These are phyloP conservation scores for Mesocentrotus franciscanus DNA, from an alignment of 53 echinoderm and acorn worm species.

Conservation along the genomic window DNA sequence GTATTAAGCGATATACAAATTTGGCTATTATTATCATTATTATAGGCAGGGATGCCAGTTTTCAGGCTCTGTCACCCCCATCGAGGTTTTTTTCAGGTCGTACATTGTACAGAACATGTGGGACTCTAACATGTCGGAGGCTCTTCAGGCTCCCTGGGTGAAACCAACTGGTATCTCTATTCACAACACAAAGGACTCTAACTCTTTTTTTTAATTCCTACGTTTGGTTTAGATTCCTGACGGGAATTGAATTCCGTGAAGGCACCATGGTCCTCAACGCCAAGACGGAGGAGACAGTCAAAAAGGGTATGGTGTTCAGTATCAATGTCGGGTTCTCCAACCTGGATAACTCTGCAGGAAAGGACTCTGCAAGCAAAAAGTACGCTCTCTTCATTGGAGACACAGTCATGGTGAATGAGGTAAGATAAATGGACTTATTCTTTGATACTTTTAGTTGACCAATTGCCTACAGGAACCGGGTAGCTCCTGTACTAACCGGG, in stretches of 20 bases:
- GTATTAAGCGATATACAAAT: no score
- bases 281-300: conserved; percentile 83
- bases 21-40: no score
- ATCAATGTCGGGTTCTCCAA: conserved; percentile 95
- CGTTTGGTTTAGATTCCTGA: conserved; percentile 80
- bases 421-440: conserved; percentile 29
- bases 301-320: conserved; percentile 97
- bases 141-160: no score
- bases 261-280: conserved; percentile 92
- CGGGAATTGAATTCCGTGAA: conserved; percentile 98
- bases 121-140: no score
- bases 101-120: no score
- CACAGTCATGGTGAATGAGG: conserved; percentile 96
- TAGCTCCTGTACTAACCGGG: no score
- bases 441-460: background rate
- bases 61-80: no score
- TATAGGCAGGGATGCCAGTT: no score
- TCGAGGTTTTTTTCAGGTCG: no score
- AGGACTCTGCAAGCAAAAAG: conserved; percentile 85
- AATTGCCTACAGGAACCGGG: no score
- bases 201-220: background rate
- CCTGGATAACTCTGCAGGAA: conserved; percentile 79
- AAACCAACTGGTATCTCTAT: no score
- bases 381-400: conserved; percentile 97
- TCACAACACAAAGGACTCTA: background rate